These are phyloP conservation scores for Lithophane socia DNA, from an alignment of 2,888 invertebrate genomes.

Conservation along the genomic window DNA sequence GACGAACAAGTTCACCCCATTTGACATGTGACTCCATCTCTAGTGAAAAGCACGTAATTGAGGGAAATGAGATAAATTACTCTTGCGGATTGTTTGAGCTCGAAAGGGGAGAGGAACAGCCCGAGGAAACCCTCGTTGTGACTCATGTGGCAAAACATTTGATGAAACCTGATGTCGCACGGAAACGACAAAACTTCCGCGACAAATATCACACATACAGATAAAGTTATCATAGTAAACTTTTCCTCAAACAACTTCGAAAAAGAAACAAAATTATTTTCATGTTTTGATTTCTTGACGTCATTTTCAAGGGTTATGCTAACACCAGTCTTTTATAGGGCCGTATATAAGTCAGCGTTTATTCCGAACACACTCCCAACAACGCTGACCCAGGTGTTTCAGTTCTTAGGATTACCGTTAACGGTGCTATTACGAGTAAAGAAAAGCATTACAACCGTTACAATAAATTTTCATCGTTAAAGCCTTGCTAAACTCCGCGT, in stretches of 20 bases:
- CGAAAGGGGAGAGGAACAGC: slow-evolving; percentile 70
- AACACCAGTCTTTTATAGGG: slow-evolving; percentile 23
- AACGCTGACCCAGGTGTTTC: slow-evolving; percentile 79
- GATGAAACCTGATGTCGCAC: slow-evolving; percentile 52
- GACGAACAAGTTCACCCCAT: slow-evolving; percentile 78
- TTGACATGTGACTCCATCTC: slow-evolving; percentile 80
- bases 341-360: slow-evolving; percentile 60
- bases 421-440: slow-evolving; percentile 81
- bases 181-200: slow-evolving; percentile 53
- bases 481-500: slow-evolving; percentile 77
- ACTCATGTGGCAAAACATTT: slow-evolving; percentile 63
- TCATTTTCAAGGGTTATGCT: slow-evolving; percentile 27
- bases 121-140: slow-evolving; percentile 54
- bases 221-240: slow-evolving; percentile 37
- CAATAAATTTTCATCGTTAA: slow-evolving; percentile 87
- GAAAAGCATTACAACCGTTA: slow-evolving; percentile 82
- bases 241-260: slow-evolving; percentile 30
- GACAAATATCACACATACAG: slow-evolving; percentile 56
- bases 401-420: slow-evolving; percentile 82
- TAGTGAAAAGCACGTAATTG: slow-evolving; percentile 85
- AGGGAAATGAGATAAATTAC: slow-evolving; percentile 88
- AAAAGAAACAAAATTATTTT: slow-evolving; percentile 25
- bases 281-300: slow-evolving; percentile 30
- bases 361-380: slow-evolving; percentile 44
- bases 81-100: slow-evolving; percentile 78